These are phyloP conservation scores for Acyrthosiphon pisum DNA, from an alignment of 1,140 invertebrate genomes.

Conservation along the genomic window DNA sequence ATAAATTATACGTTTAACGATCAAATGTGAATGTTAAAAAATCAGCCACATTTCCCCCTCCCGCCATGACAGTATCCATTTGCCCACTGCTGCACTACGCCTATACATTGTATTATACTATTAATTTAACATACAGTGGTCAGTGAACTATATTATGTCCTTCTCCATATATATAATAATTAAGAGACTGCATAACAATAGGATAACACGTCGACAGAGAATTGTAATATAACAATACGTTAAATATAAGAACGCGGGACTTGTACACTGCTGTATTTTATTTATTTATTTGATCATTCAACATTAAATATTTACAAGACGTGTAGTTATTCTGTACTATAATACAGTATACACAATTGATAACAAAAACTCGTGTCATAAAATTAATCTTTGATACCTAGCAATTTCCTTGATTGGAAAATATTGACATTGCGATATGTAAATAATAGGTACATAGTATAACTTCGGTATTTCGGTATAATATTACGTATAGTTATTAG, in stretches of 20 bases:
- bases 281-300: background rate
- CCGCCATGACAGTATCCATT: too few species aligned
- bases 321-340: background rate
- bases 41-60: too few species aligned
- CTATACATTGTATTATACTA: too few species aligned
- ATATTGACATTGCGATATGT: background rate
- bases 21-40: too few species aligned
- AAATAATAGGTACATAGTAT: background rate
- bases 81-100: too few species aligned
- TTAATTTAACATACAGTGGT: background rate
- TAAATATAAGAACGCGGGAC: background rate
- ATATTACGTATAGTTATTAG: too few species aligned
- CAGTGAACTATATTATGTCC: background rate
- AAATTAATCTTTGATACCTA: background rate
- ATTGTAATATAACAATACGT: background rate
- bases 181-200: background rate
- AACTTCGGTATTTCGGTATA: too few species aligned
- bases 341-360: background rate
- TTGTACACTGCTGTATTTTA: background rate
- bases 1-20: too few species aligned
- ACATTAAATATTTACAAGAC: background rate
- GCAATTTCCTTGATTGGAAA: background rate
- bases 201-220: background rate
- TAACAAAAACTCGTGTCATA: background rate
- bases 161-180: too few species aligned